Base-by-base conservation (phyloP, 1,140 invertebrate species). In the Popillia japonica region DNA sequence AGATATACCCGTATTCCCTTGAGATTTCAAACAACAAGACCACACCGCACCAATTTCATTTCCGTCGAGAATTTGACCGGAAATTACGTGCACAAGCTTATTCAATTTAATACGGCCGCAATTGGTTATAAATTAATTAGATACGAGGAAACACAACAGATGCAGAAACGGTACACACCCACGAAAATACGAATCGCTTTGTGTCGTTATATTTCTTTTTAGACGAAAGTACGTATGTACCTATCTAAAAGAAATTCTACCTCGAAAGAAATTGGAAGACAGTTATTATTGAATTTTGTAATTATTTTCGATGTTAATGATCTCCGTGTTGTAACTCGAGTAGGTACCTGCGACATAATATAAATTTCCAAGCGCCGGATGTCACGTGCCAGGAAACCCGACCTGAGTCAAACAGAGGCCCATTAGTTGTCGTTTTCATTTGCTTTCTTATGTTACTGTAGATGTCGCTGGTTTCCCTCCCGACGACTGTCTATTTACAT, bases 371-470 rank as follows among this genome's bases (percentile, higher is more conserved):
- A 68, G 61, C 68, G 72, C 78, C 78, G 79, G 79, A 80, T 78
- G 81, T 80, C 81, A 80, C 81, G 81, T 79, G 81, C 80, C 81
- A 17, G 81, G 81, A 82, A 82, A 82, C 80, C 81, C 80, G 80
- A 82, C 80, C 81, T 78, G 78, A 81, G 80, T 82, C 80, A 82
- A 82, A 82, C 80, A 82, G 75, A 75, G 78, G 79, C 78, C 81
- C 81, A 82, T 82, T 82, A 82, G 72, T 74, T 74, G 72, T 74
- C 72, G 41, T 74, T 74, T 74, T 34, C 72, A 74, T 74, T 74
- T 74, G 72, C 72, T 74, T 74, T 74, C 72, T 74, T 74, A 74
- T 74, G 41, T 74, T 74, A 74, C 72, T 74, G 72, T 44, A 74
- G 40, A 74, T 41, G 72, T 74, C 72, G n/a, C 40, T 34, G 27